phyloP scores from a whole-genome alignment of 2,888 invertebrate genomes.

The Lypha dubia region DNA sequence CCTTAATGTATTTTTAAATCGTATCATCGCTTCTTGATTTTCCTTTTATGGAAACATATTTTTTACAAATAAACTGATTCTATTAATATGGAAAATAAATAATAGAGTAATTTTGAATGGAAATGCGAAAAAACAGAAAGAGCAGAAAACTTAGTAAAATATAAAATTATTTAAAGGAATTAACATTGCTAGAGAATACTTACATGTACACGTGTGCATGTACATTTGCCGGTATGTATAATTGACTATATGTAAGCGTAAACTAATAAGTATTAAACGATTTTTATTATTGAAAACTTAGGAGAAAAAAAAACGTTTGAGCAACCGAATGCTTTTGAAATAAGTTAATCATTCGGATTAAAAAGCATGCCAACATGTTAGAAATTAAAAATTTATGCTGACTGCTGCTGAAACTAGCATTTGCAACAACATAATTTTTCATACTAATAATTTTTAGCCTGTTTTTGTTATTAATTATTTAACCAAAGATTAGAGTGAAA shows the following conservation, averaged over 20 bases:
- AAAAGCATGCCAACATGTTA: no score
- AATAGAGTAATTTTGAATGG: background rate
- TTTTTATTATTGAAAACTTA: no score
- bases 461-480: background rate
- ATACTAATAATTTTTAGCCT: conserved; percentile 2
- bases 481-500: background rate
- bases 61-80: conserved; percentile 17
- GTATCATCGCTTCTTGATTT: background rate
- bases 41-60: background rate
- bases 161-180: background rate
- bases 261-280: no score
- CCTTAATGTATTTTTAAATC: background rate
- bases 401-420: no score
- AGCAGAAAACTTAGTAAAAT: background rate
- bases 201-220: no score
- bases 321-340: no score
- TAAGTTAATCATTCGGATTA: no score
- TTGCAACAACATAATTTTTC: conserved; percentile 10
- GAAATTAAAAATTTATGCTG: no score
- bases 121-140: background rate
- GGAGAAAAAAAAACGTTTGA: no score
- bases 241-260: no score
- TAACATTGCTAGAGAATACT: background rate
- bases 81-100: conserved; percentile 6
- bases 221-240: no score